Conservation (phyloP, 2,797 vertebrate species). For the Sylvilagus floridanus region DNA sequence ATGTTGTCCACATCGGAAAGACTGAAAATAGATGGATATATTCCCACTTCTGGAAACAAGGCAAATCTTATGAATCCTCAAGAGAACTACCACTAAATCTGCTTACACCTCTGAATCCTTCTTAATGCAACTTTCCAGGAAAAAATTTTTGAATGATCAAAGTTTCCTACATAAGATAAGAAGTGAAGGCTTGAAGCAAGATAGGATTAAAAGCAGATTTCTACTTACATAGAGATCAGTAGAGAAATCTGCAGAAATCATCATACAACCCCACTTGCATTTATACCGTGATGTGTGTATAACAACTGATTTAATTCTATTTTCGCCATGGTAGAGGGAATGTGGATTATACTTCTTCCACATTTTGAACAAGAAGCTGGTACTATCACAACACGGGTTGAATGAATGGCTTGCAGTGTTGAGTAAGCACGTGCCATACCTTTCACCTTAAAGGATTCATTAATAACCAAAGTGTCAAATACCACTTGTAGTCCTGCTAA, state of each 20-base stretch:
- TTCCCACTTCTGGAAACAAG: background rate
- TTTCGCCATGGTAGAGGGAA: background rate
- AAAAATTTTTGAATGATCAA: background rate
- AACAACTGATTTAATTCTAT: background rate
- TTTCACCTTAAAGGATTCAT: background rate
- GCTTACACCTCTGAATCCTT: background rate
- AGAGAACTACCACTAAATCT: background rate
- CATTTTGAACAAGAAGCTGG: background rate
- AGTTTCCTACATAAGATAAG: background rate
- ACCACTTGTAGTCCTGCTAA: too few relatives aligned
- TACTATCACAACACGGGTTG: background rate
- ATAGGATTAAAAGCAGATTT: background rate
- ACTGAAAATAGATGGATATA: background rate
- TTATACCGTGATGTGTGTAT: background rate
- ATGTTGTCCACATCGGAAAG: background rate
- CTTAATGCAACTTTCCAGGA: too few relatives aligned
- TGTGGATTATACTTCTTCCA: background rate
- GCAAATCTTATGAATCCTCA: background rate
- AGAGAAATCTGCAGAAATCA: background rate
- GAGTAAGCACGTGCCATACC: background rate
- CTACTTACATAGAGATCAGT: background rate
- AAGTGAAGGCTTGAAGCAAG: background rate
- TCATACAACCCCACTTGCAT: background rate
- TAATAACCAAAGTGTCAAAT: background rate
- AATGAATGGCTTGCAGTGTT: background rate